Evolutionary conservation across 2,888 invertebrate species (phyloP).

Genomic region (Campopleginae sp.): DNA sequence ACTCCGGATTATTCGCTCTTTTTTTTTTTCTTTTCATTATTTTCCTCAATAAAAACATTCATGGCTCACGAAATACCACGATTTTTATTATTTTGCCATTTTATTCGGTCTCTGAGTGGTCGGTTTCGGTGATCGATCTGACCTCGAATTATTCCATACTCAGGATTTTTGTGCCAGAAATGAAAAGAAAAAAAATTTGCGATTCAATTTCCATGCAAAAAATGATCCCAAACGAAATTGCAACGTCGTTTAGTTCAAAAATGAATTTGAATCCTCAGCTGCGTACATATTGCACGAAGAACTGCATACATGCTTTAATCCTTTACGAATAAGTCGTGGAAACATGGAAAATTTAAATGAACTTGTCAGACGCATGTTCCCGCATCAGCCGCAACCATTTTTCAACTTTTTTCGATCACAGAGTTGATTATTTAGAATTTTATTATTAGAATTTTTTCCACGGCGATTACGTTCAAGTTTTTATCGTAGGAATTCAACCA

Average conservation of each 20-base stretch:
- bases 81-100: too few relatives aligned
- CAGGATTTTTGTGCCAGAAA: background rate
- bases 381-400: background rate
- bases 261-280: background rate
- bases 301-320: too few relatives aligned
- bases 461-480: too few relatives aligned
- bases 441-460: too few relatives aligned
- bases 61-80: too few relatives aligned
- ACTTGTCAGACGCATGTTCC: background rate
- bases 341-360: background rate
- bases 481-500: too few relatives aligned
- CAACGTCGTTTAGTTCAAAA: background rate
- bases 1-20: conserved; percentile 37
- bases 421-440: too few relatives aligned
- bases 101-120: too few relatives aligned
- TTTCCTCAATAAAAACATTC: too few relatives aligned
- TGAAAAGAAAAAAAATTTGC: too few relatives aligned
- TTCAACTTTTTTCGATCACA: background rate
- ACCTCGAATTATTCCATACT: background rate
- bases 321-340: background rate
- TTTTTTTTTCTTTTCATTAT: conserved; percentile 23
- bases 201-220: background rate
- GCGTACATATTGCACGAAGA: background rate
- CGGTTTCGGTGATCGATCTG: too few relatives aligned
- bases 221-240: background rate